Base-by-base conservation (phyloP, 2,113 vertebrate species). In the Formicarius rufipectus region DNA sequence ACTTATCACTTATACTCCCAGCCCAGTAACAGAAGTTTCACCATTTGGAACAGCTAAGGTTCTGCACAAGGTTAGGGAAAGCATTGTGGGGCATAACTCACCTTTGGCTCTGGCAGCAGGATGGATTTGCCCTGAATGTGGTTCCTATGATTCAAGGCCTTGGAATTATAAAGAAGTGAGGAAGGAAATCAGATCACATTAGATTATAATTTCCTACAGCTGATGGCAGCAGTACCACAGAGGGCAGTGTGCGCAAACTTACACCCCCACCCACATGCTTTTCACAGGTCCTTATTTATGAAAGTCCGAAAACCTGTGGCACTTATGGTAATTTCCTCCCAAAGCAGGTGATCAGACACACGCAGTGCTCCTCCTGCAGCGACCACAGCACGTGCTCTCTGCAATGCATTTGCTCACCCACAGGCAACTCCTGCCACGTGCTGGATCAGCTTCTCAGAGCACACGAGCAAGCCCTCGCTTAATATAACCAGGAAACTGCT, bases 211-310 rank as follows among this genome's bases (percentile, higher is more conserved):
- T 69, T 82, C 85, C 40, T 69, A 90, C 62, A 82, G 15, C 1
- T 68, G 78, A 52, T 7, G 33, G 82, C 74, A 79, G 35, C 6
- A 8, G 31, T 77, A 42, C 56, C 79, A 63, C 49, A 71, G 49
- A 71, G 27, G 22, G 63, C 8, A 4, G 7, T 37, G 35, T 23
- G 33, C 49, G 21, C 63, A 66, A 55, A 17, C 42, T 37, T 12
- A 6, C 0, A 0, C 44, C 55, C 20, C 25, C 68, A 62, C 39
- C 63, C 3, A 13, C 0, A 2, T 10, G 14, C 49, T 73, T 79
- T 35, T 49, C 82, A 45, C 39, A 79, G 58, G 37, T 35, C 22
- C 21, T 64, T 64, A 22, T 14, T 67, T 47, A 63, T 6, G 15
- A 76, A 33, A 49, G 35, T 18, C 55, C n/a, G 44, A 53, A 80